These are phyloP conservation scores for Rhagonycha fulva DNA, from an alignment of 2,888 invertebrate species.

Conservation along the genomic window DNA sequence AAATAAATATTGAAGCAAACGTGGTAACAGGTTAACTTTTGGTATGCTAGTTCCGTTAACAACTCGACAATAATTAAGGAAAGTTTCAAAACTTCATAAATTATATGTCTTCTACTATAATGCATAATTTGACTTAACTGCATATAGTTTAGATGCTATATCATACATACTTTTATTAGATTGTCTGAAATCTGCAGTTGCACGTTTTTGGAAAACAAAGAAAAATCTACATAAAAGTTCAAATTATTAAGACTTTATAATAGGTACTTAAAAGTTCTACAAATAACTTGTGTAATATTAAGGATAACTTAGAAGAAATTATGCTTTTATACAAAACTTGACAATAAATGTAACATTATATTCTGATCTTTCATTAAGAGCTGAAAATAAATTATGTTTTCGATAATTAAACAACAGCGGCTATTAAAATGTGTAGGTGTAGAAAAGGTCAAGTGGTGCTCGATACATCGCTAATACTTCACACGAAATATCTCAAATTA, in stretches of 20 bases:
- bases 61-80: background rate
- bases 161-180: background rate
- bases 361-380: background rate
- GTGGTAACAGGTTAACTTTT: background rate
- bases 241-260: background rate
- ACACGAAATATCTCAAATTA: background rate
- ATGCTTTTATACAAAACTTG: too few species aligned
- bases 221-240: background rate
- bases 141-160: background rate
- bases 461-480: background rate
- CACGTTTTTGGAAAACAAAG: too few species aligned
- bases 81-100: background rate
- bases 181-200: background rate
- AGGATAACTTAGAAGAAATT: background rate
- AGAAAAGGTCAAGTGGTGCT: background rate
- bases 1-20: background rate
- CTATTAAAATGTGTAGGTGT: background rate
- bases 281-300: background rate
- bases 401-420: background rate
- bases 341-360: too few species aligned
- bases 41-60: background rate
- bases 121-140: background rate
- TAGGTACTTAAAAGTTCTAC: background rate
- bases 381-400: background rate
- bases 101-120: background rate